Conservation (phyloP, 2,113 vertebrate species). For the Dasyurus viverrinus region DNA sequence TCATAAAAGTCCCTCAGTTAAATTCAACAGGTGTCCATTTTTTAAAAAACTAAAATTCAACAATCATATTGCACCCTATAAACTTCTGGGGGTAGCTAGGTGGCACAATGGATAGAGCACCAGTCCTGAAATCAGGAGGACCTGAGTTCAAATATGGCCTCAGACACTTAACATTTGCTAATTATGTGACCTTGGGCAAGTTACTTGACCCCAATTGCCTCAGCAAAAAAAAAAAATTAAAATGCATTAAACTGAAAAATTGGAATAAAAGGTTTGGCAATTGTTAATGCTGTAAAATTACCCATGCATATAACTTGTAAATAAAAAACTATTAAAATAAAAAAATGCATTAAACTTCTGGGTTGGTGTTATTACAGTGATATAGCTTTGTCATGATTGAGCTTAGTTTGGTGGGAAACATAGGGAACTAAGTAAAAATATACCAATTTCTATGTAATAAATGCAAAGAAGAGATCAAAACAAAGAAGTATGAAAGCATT, state of each 20-base stretch:
- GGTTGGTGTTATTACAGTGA: not conserved
- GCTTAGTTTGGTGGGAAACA: not conserved
- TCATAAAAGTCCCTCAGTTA: not conserved
- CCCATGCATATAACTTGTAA: too few relatives aligned
- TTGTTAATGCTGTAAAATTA: too few relatives aligned
- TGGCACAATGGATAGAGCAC: too few relatives aligned
- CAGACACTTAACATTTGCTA: too few relatives aligned
- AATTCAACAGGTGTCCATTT: not conserved
- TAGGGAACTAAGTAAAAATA: not conserved
- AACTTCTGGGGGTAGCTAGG: not conserved
- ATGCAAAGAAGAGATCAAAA: not conserved
- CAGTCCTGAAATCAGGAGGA: too few relatives aligned
- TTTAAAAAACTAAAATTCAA: not conserved
- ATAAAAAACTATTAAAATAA: too few relatives aligned
- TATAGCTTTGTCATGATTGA: not conserved
- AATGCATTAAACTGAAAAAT: too few relatives aligned
- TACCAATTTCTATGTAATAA: not conserved
- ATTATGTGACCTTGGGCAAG: too few relatives aligned
- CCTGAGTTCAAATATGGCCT: too few relatives aligned
- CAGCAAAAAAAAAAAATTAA: too few relatives aligned
- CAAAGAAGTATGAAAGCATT: not conserved
- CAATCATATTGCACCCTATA: not conserved
- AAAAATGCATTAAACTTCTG: not conserved
- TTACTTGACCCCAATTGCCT: too few relatives aligned
- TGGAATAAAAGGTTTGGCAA: too few relatives aligned